Base-by-base conservation (phyloP, 2,888 invertebrate species). In the Melipona bicolor region DNA sequence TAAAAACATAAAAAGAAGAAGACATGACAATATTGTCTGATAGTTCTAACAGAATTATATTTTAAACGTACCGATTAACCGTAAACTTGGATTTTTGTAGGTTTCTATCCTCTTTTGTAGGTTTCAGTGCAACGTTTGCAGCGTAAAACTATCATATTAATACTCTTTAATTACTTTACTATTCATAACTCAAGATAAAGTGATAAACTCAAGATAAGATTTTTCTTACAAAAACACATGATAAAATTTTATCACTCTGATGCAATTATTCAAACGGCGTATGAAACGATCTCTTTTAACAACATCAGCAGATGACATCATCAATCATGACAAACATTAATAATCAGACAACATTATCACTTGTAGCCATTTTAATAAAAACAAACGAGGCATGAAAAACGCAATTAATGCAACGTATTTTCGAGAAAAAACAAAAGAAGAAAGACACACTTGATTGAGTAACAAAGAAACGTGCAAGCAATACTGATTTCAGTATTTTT, bases 1-100 rank as follows among this genome's bases (percentile, higher is more conserved):
- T 32, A 24, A 11, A 11, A 32, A 6, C 2, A 19, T n/a, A 19
- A 13, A 19, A 27, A 21, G 13, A 32, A 11, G 21, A 49, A 49
- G 9, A 54, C n/a, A 27, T 6, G 13, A 9, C n/a, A 27, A 43
- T 43, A 11, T 43, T 59, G 17, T 3, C 4, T n/a, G 17, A 2
- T n/a, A 27, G 19, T 62, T 43, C 21, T 54, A 61, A 70, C 36
- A 36, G 21, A 65, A 68, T n/a, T n/a, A n/a, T n/a, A n/a, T 64
- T 56, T 32, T 49, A 24, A 52, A 67, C 3, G 36, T 24, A 13
- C 21, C 27, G 59, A 73, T 56, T n/a, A 64, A 74, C n/a, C 13
- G 15, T 61, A 56, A 76, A 80, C 52, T 72, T 72, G 54, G 17
- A 64, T 68, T 56, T 83, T 72, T 24, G 56, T 17, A 77, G 81